phyloP scores from a whole-genome alignment of 2,888 invertebrate genomes.

The Pammene aurita region DNA sequence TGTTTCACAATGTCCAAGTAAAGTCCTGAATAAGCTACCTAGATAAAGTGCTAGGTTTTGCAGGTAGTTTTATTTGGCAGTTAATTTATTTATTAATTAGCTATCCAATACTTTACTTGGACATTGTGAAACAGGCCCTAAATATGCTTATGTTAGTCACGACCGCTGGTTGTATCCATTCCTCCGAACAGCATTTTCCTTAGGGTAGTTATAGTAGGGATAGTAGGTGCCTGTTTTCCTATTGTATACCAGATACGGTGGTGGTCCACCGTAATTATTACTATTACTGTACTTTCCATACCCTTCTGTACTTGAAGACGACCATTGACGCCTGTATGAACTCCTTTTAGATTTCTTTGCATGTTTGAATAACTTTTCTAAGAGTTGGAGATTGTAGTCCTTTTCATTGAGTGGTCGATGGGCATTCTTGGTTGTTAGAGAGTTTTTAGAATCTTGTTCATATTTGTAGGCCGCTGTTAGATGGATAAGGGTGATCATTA shows the following conservation, averaged over 20 bases:
- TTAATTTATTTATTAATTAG: no score
- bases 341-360: constrained; percentile 53
- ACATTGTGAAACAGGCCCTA: no score
- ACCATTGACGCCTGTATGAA: constrained; percentile 49
- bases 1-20: no score
- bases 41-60: no score
- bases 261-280: constrained; percentile 52
- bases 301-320: constrained; percentile 7
- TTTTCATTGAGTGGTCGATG: constrained; percentile 20
- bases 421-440: constrained; percentile 4
- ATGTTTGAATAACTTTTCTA: constrained; percentile 35
- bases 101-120: no score
- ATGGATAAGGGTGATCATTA: constrained; percentile 46
- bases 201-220: constrained; percentile 68
- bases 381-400: constrained; percentile 7
- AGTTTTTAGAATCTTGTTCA: constrained; percentile 19
- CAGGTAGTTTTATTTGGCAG: no score
- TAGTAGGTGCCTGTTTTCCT: constrained; percentile 69
- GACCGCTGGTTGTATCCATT: constrained; percentile 38
- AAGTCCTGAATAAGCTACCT: no score
- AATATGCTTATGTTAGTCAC: background rate
- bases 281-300: constrained; percentile 40
- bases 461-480: constrained; percentile 40
- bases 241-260: constrained; percentile 72
- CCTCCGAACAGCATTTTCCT: constrained; percentile 53